Base-by-base conservation (phyloP, 2,888 invertebrate genomes). In the Rhopalosiphum nymphaeae region DNA sequence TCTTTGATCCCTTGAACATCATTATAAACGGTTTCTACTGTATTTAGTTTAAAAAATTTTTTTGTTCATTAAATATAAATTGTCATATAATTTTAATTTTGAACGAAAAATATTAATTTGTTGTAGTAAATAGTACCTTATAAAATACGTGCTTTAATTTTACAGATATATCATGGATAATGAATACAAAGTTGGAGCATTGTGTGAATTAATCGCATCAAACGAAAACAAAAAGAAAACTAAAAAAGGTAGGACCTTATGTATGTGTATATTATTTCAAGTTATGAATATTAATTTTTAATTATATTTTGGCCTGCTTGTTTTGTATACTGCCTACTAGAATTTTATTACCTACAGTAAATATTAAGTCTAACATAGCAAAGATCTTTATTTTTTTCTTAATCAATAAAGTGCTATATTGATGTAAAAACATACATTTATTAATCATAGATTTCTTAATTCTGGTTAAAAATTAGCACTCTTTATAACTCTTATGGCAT, bases 101-200 rank as follows among this genome's bases (percentile, higher is more conserved):
- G n/a, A n/a, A n/a, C n/a, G n/a, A n/a, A n/a, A n/a, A n/a, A n/a
- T n/a, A n/a, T n/a, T n/a, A n/a, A n/a, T 36, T 36, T 10, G 36
- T 9, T 36, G 21, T 42, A 36, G 21, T 9, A 2, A 9, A 21
- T 21, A 9, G 21, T 36, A 25, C 9, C 21, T 36, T 7, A 78
- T 67, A 2, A 78, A 67, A 25, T 36, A 36, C 9, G 21, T 1
- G 2, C 3, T 78, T 78, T 78, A 78, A 78, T 78, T 78, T 78
- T 78, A 21, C 61, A 87, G 25, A 89, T 4, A 16, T n/a, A 93
- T 46, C 53, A 92, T 93, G 93, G 85, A 61, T 10, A 42, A 42
- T n/a, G 93, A 57, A 1, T 93, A 93, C 85, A 89, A n/a, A 57
- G 89, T 93, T 13, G 93, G 90, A 53, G 93, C 93, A 13, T 78